Base-by-base conservation (phyloP, 1,140 invertebrate genomes). In the Planococcus citri region DNA sequence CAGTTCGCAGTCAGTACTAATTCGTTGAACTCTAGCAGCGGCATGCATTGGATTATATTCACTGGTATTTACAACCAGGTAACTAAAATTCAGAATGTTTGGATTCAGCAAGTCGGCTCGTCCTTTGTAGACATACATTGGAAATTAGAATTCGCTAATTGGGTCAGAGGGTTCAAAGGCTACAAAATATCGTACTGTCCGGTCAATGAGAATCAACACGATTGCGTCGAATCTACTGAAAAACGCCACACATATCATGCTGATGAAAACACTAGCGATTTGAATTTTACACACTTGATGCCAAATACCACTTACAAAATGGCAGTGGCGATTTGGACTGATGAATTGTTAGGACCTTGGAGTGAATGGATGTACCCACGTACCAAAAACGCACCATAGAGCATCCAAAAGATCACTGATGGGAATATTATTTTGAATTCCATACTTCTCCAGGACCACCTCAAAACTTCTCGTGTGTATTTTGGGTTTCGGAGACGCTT, bases 291-390 rank as follows among this genome's bases (percentile, higher is more conserved):
- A 1, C 77, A 79, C 27, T 77, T 95, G 33, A 82, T 83, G 70
- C 90, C 92, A 4, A 92, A 86, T 75, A 90, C 87, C 6, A 86
- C 86, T 0, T 95, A 95, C 76, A 85, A 82, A 75, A 79, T 94
- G 8, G 82, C 82, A 2, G 83, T 94, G 24, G 79, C 87, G 14
- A 85, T 92, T 68, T 82, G 86, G 68, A 92, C 89, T 1, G 85
- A 83, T 72, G 83, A 84, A 74, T 89, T 87, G 0, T 82, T 87
- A 76, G 88, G 89, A 21, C 82, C 86, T 27, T 79, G 80, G 72
- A 92, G 88, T 78, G 83, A 88, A 74, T 79, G 83, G 1, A 76
- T 87, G 1, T 80, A 80, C 60, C 84, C 88, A 27, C 86, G 85
- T 12, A 95, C 92, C 0, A 78, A 84, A 20, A 88, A 94, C 82